Conservation (phyloP, 2,113 vertebrate species). For the Sakesphorus luctuosus region DNA sequence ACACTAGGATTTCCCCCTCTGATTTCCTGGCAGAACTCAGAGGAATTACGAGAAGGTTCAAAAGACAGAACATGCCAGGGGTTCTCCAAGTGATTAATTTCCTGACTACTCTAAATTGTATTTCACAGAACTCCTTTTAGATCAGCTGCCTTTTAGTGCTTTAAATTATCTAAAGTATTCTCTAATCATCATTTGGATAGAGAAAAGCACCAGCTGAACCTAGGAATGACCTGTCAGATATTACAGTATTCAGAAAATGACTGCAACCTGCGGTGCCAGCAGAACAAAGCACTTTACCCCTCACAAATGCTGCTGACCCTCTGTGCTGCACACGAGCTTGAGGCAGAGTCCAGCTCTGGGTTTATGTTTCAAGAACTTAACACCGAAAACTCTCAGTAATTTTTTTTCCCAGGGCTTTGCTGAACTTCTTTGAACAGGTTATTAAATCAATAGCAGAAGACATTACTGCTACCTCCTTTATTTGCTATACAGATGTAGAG, state of each 20-base stretch:
- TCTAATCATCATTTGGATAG: background rate
- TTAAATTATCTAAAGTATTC: background rate
- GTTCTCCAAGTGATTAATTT: constrained; percentile 8
- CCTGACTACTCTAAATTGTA: background rate
- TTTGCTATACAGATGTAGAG: background rate
- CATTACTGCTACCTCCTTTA: background rate
- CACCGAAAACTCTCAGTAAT: background rate
- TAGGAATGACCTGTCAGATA: background rate
- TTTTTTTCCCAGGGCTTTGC: background rate
- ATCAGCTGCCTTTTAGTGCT: background rate
- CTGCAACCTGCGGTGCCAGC: background rate
- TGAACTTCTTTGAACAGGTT: background rate
- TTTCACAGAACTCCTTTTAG: background rate
- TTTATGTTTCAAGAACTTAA: background rate
- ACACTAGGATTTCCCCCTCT: background rate
- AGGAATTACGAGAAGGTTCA: background rate
- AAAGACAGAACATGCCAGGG: background rate
- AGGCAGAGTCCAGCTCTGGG: background rate
- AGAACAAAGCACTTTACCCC: background rate
- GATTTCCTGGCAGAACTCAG: background rate
- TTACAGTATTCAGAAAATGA: background rate
- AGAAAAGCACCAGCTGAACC: background rate
- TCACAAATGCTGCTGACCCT: background rate
- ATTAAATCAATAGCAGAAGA: background rate
- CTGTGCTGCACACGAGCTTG: fast-evolving